Base-by-base conservation (phyloP, 1,140 invertebrate genomes). In the Pectinophora gossypiella region DNA sequence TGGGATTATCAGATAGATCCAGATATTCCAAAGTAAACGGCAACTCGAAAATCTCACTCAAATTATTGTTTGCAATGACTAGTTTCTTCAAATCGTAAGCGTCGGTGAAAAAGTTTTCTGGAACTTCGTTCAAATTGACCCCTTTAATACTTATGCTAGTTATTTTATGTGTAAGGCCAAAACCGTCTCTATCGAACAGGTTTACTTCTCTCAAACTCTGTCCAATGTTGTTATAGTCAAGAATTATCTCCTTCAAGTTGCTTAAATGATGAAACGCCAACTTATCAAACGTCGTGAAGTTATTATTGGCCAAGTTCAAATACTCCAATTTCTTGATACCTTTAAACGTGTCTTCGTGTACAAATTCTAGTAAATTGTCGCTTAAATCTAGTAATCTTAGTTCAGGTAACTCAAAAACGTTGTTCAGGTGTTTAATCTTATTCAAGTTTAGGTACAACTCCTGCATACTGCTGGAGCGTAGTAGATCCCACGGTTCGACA, bases 301-400 rank as follows among this genome's bases (percentile, higher is more conserved):
- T 73, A 59, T 91, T 91, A 49, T 87, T 85, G 2, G 88, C 76
- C 22, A 91, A 69, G 68, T 90, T 90, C 13, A 91, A 64, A 68
- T 82, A 82, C 56, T 89, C 73, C 38, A 91, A 65, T 48, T 88
- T 84, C 0, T 63, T 67, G 4, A 90, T 53, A 22, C 69, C 62
- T 49, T 76, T 73, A 55, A 90, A 90, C 0, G 85, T 65, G 19
- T 82, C 82, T 63, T 60, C 59, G 48, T 87, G 69, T 22, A 91
- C 62, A n/a, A 50, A 68, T 49, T 80, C 70, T 16, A 91, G 54
- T 53, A 69, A 46, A 64, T 91, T 91, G 36, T 85, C 61, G 42
- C 83, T 90, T 38, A 91, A 75, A 74, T 91, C 89, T 45, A 91
- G 66, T 36, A 84, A 69, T 67, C 81, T 87, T 9, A 91, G 61